Evolutionary conservation across 35 echinoderm and acorn worm species (phyloP).

Genomic region (Amphiura filiformis): DNA sequence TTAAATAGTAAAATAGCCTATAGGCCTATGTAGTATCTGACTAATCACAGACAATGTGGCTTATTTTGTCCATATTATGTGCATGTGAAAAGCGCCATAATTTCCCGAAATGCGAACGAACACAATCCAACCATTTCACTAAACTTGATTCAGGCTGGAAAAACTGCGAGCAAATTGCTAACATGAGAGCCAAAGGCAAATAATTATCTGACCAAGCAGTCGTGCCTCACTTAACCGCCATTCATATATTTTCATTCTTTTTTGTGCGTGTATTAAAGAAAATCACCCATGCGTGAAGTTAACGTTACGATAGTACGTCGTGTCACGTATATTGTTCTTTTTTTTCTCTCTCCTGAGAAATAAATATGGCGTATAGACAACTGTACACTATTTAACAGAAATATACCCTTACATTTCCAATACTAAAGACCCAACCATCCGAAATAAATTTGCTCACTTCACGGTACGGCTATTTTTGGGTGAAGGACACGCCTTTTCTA

Average conservation of each 20-base stretch:
- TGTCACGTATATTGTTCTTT: not conserved
- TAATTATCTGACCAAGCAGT: too few species aligned
- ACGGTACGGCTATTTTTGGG: not conserved
- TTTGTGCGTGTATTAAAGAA: not conserved
- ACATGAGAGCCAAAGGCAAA: too few species aligned
- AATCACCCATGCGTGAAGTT: not conserved
- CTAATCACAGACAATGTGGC: too few species aligned
- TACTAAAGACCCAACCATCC: not conserved
- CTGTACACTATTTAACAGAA: not conserved
- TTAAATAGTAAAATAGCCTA: too few species aligned
- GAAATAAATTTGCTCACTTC: not conserved
- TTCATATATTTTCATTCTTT: not conserved
- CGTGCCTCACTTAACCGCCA: not conserved
- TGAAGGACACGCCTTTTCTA: slow-evolving; percentile 10
- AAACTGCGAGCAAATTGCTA: too few species aligned
- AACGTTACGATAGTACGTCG: not conserved
- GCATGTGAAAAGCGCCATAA: not conserved
- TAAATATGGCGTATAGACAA: not conserved
- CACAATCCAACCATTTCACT: not conserved
- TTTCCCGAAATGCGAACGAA: too few species aligned
- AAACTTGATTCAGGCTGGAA: not conserved
- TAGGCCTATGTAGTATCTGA: too few species aligned
- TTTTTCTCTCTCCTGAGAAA: not conserved
- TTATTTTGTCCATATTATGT: too few species aligned
- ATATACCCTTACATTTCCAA: not conserved